These are phyloP conservation scores for Geophilus truncorum DNA, from an alignment of 2,888 invertebrate species.

Conservation along the genomic window DNA sequence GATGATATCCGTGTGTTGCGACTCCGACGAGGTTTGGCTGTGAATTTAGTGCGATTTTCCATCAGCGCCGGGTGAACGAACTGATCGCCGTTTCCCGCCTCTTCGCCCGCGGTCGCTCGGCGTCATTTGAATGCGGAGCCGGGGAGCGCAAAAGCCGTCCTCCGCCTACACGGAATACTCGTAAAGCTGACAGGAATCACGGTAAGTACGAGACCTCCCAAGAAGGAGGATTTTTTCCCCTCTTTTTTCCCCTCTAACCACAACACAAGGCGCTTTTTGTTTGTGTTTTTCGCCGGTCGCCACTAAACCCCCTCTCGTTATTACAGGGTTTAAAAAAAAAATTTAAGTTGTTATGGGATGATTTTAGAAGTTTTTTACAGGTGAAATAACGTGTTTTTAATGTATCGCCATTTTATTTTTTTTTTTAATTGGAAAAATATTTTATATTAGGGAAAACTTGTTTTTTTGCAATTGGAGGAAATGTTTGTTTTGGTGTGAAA, in stretches of 20 bases:
- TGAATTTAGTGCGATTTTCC: background rate
- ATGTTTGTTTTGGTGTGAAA: too few relatives aligned
- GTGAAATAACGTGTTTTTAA: too few relatives aligned
- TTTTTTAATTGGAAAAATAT: background rate
- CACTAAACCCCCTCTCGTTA: too few relatives aligned
- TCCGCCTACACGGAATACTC: background rate
- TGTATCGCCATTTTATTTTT: too few relatives aligned
- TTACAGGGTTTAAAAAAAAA: too few relatives aligned
- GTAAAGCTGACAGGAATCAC: constrained; percentile 10
- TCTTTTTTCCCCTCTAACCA: background rate
- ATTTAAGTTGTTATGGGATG: too few relatives aligned
- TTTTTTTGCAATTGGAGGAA: too few relatives aligned
- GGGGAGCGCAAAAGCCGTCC: background rate
- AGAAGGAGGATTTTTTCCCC: background rate
- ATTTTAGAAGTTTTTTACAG: too few relatives aligned
- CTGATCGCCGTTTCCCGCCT: background rate
- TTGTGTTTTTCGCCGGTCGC: too few relatives aligned
- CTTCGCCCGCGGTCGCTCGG: background rate
- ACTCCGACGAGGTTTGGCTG: background rate
- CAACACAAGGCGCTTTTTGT: background rate
- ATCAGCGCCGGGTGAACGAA: background rate
- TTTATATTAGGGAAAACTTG: background rate
- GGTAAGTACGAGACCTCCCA: constrained; percentile 3
- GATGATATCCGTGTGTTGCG: too few relatives aligned
- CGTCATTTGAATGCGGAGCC: background rate